Evolutionary conservation across 2,797 vertebrate genomes (phyloP).

Genomic region (Artibeus jamaicensis): DNA sequence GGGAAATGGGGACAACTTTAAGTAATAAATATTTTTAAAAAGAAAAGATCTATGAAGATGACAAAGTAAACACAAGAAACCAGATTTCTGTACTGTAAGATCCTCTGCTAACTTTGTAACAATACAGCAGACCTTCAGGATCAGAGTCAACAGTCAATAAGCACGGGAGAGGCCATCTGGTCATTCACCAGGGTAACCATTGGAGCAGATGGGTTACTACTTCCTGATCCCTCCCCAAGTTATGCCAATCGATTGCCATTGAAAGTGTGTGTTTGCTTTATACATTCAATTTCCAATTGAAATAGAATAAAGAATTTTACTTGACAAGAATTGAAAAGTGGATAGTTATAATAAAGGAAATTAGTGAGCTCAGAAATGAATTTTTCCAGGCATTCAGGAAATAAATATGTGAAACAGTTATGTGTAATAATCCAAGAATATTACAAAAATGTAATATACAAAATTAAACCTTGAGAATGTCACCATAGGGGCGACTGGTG

Average conservation of each 20-base stretch:
- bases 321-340: neutral
- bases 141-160: neutral
- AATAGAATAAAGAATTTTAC: neutral
- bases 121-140: accelerated
- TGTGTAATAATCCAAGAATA: neutral
- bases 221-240: neutral
- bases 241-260: neutral
- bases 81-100: neutral
- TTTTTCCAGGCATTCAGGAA: neutral
- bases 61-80: neutral
- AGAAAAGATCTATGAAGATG: neutral
- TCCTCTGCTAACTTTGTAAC: neutral
- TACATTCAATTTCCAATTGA: neutral
- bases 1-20: too few relatives aligned
- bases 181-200: neutral
- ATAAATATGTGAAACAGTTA: neutral
- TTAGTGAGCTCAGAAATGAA: neutral
- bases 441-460: neutral
- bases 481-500: neutral
- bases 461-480: neutral
- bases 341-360: neutral
- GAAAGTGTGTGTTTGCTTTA: neutral
- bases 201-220: neutral
- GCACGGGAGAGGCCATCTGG: accelerated
- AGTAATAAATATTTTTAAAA: neutral